These are phyloP conservation scores for Harpagifer antarcticus DNA, from an alignment of 2,797 vertebrate species.

Conservation along the genomic window DNA sequence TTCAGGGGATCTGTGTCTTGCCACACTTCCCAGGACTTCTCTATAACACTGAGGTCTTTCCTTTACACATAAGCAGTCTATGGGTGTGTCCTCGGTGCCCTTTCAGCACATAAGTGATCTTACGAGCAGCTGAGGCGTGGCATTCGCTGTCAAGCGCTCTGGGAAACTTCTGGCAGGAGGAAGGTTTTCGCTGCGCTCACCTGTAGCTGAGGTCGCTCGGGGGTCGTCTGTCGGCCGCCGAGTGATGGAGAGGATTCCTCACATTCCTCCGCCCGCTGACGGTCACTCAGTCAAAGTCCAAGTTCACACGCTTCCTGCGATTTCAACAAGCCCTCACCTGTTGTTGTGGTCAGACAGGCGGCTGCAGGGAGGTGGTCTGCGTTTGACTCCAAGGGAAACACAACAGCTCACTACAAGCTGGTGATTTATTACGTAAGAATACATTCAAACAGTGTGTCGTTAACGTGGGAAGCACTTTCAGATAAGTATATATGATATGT, in stretches of 20 bases:
- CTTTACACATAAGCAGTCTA: no score
- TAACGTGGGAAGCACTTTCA: no score
- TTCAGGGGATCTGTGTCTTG: no score
- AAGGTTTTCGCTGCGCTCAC: slow-evolving; percentile 49
- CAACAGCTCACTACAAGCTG: neutral
- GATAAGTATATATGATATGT: no score
- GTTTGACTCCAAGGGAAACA: slow-evolving; percentile 6
- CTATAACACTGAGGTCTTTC: no score
- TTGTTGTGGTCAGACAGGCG: slow-evolving; percentile 49
- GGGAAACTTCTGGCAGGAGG: slow-evolving; percentile 18
- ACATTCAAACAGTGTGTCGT: no score
- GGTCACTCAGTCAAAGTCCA: slow-evolving; percentile 58
- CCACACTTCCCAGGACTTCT: no score
- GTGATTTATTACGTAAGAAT: neutral
- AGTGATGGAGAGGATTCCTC: slow-evolving; percentile 75
- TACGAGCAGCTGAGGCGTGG: neutral
- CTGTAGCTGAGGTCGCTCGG: slow-evolving; percentile 55
- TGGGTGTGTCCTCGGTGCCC: neutral
- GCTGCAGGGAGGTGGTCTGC: slow-evolving; percentile 35
- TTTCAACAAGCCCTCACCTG: slow-evolving; percentile 73
- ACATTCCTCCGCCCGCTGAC: slow-evolving; percentile 54
- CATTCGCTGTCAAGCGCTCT: slow-evolving; percentile 21
- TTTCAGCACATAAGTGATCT: neutral
- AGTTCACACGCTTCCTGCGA: slow-evolving; percentile 73
- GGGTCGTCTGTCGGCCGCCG: slow-evolving; percentile 63